These are phyloP conservation scores for Lordiphosa fenestrarum DNA, from an alignment of 2,888 invertebrate species.

Conservation along the genomic window DNA sequence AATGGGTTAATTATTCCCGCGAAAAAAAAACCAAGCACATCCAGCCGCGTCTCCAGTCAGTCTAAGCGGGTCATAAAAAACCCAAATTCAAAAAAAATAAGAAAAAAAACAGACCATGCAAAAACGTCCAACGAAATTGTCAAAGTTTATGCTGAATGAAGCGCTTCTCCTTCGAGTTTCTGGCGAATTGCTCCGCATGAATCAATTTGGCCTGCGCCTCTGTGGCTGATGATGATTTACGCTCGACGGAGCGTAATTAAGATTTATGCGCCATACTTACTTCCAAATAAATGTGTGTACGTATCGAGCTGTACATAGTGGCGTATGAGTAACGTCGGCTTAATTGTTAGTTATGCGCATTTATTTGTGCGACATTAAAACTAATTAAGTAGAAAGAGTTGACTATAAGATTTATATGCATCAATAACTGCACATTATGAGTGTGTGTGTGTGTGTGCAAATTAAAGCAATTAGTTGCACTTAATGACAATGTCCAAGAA, in stretches of 20 bases:
- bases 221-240: conserved; percentile 70
- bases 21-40: conserved; percentile 1
- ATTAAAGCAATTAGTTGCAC: conserved; percentile 72
- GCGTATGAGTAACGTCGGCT: conserved; percentile 40
- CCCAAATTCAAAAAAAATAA: conserved; percentile 18
- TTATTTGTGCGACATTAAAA: conserved; percentile 57
- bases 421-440: conserved; percentile 39
- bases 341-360: conserved; percentile 70
- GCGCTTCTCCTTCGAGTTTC: conserved; percentile 26
- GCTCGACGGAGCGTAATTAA: conserved; percentile 73
- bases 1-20: conserved; percentile 39
- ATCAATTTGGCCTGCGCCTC: conserved; percentile 53
- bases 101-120: neutral
- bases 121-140: conserved; percentile 47
- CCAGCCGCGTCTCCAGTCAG: conserved; percentile 33
- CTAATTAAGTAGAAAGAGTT: conserved; percentile 72
- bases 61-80: conserved; percentile 59
- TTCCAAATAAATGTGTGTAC: conserved; percentile 9
- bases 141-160: conserved; percentile 29
- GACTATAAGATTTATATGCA: conserved; percentile 57
- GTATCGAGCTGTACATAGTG: conserved; percentile 26
- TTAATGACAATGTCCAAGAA: conserved; percentile 51
- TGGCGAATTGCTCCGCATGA: conserved; percentile 46
- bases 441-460: conserved; percentile 36
- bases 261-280: conserved; percentile 55